A percentile compares a stretch with the other conserved stretches of the same genome.
phyloP scores from a whole-genome alignment of 2,113 vertebrate species.

The Phocoena sinus region DNA sequence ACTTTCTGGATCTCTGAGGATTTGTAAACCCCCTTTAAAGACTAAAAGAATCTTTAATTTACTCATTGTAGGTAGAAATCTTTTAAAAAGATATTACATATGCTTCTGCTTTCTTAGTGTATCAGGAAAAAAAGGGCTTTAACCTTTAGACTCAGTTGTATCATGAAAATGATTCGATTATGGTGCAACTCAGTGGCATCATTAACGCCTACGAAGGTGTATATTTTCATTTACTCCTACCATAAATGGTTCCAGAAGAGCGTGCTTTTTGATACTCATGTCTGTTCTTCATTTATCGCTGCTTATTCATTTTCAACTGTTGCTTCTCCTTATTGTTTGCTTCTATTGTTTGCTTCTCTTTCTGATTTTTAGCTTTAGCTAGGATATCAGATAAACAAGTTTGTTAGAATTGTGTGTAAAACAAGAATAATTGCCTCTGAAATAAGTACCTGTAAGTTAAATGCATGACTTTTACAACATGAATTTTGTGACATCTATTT shows the following conservation, averaged over 20 bases:
- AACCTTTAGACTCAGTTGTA: not conserved
- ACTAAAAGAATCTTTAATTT: not conserved
- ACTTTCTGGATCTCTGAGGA: not conserved
- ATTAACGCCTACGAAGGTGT: not conserved
- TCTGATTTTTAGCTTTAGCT: not conserved
- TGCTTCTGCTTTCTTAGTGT: not conserved
- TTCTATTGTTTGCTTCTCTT: not conserved
- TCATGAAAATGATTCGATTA: not conserved
- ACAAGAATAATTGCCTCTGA: not conserved
- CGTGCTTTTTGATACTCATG: not conserved
- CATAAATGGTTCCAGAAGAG: not conserved
- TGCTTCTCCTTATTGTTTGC: not conserved
- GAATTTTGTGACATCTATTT: not conserved
- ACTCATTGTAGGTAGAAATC: not conserved
- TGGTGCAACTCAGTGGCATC: not conserved
- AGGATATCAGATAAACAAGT: not conserved
- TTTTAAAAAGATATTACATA: not conserved
- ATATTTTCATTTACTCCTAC: not conserved
- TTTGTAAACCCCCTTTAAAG: not conserved
- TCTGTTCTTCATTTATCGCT: conserved; percentile 31
- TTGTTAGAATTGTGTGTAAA: not conserved
- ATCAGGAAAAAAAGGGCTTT: not conserved
- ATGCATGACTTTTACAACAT: not conserved
- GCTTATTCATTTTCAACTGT: conserved; percentile 11
- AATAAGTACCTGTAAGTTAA: not conserved